Percentiles rank a stretch among this genome's conserved stretches.
Conservation (phyloP, 2,888 invertebrate species). For the Trissolcus brochymenae region DNA sequence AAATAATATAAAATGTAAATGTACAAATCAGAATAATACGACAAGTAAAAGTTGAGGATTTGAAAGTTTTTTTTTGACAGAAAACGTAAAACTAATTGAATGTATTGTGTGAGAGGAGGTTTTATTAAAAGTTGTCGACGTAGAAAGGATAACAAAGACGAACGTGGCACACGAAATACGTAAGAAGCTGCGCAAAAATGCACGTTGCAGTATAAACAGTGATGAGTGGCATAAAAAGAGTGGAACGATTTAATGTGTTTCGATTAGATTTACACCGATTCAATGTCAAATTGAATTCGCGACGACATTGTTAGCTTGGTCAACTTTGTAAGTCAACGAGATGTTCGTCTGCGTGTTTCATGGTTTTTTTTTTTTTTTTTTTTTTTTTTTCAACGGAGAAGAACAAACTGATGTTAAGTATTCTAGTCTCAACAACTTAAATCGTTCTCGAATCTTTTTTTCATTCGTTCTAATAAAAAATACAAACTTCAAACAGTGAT, state of each 20-base stretch:
- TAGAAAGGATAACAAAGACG: conserved; percentile 24
- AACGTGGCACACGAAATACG: not conserved
- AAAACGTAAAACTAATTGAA: conserved; percentile 35
- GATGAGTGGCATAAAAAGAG: conserved; percentile 42
- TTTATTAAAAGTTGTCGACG: conserved; percentile 35
- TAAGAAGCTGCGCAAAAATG: conserved; percentile 30
- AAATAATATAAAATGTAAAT: conserved; percentile 27
- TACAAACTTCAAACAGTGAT: not conserved
- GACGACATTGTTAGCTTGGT: not conserved
- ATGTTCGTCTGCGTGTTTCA: conserved; percentile 4
- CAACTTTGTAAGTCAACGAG: conserved; percentile 13
- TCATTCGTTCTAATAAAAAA: conserved; percentile 26
- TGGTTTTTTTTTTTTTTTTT: too few species aligned
- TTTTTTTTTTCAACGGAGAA: conserved; percentile 21
- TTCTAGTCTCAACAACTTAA: conserved; percentile 25
- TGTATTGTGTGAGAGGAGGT: conserved; percentile 36
- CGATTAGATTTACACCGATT: conserved; percentile 46
- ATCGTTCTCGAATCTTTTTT: conserved; percentile 23
- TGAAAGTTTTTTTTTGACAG: conserved; percentile 1
- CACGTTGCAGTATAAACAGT: conserved; percentile 41
- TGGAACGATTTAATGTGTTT: conserved; percentile 48
- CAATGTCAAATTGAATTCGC: conserved; percentile 49
- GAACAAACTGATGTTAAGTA: conserved; percentile 17
- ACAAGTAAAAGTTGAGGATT: not conserved
- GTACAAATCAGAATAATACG: conserved; percentile 30